phyloP scores from a whole-genome alignment of 2,113 vertebrate genomes.

The Rhinolophus ferrumequinum region DNA sequence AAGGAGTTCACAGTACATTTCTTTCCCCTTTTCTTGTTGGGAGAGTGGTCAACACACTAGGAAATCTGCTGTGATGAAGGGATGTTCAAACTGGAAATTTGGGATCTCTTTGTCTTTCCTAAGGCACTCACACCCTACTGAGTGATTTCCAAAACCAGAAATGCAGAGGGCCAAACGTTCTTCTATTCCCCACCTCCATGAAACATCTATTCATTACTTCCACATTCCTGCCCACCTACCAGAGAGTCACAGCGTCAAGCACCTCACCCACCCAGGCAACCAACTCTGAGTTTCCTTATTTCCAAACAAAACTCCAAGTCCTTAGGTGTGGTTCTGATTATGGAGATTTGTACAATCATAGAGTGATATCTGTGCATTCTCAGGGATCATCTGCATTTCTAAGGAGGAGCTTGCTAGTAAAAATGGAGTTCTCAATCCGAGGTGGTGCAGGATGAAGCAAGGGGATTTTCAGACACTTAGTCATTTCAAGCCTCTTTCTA shows the following conservation, averaged over 20 bases:
- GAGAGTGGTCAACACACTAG: background rate
- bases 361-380: background rate
- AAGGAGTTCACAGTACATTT: background rate
- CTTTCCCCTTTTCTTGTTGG: background rate
- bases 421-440: background rate
- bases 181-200: background rate
- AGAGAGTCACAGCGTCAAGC: background rate
- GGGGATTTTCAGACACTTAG: background rate
- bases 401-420: background rate
- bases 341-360: background rate
- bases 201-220: background rate
- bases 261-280: background rate
- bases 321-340: background rate
- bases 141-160: background rate
- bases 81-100: background rate
- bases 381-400: background rate
- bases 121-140: background rate
- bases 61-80: background rate
- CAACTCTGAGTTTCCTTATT: background rate
- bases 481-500: background rate
- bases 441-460: background rate
- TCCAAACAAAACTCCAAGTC: background rate
- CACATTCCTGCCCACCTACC: background rate
- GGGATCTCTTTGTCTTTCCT: background rate
- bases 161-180: background rate